Evolutionary conservation across 2,888 invertebrate genomes (phyloP).

Genomic region (Campoletis raptor): DNA sequence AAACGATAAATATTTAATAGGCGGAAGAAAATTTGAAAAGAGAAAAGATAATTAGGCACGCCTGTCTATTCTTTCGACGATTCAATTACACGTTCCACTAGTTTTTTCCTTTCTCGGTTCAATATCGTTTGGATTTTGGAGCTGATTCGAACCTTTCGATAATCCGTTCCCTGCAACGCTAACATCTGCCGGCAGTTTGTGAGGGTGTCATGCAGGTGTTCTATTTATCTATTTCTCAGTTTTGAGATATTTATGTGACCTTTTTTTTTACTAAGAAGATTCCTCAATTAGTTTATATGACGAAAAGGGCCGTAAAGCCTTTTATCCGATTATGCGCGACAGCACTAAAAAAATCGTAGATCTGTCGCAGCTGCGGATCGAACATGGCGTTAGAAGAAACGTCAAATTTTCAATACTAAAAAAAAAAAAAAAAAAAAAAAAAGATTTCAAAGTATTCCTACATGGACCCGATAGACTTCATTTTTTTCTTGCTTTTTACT

Average conservation of each 20-base stretch:
- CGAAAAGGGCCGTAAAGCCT: conserved; percentile 27
- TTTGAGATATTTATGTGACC: conserved; percentile 38
- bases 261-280: conserved; percentile 31
- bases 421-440: conserved; percentile 38
- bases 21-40: background rate
- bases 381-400: conserved; percentile 32
- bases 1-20: background rate
- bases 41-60: conserved; percentile 1
- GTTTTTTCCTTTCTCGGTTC: background rate
- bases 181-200: conserved; percentile 39
- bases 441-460: conserved; percentile 9
- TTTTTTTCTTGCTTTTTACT: conserved; percentile 26
- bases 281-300: conserved; percentile 58
- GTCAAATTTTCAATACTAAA: conserved; percentile 50
- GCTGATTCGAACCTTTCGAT: conserved; percentile 42
- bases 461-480: background rate
- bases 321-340: conserved; percentile 50
- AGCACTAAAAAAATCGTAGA: conserved; percentile 28
- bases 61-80: background rate
- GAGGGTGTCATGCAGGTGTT: conserved; percentile 61
- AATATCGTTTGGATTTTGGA: background rate
- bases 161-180: conserved; percentile 8
- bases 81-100: background rate
- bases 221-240: conserved; percentile 54
- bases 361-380: conserved; percentile 38